A percentile compares a stretch with the other conserved stretches of the same genome.
phyloP scores from a whole-genome alignment of 2,113 vertebrate species.

The human (Homo sapiens) region DNA sequence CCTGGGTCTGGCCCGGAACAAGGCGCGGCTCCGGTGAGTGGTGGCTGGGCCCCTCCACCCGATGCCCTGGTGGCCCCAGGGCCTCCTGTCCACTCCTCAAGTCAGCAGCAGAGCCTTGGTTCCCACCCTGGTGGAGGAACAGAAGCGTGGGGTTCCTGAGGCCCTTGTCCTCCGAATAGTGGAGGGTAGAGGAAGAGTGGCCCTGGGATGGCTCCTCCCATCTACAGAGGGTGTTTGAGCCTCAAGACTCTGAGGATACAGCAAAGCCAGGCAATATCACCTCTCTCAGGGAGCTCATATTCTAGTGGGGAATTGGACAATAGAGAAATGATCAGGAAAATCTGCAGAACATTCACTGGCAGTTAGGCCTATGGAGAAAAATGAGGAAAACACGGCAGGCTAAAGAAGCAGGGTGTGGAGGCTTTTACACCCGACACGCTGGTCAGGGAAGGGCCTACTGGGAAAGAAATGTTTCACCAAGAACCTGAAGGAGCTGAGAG shows the following conservation, averaged over 20 bases:
- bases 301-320: background rate
- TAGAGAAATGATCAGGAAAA: background rate
- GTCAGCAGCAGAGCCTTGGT: background rate
- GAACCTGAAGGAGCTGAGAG: background rate
- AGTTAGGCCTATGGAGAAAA: background rate
- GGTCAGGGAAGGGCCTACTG: background rate
- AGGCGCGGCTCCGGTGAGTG: slow-evolving; percentile 90
- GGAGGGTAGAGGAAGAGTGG: background rate
- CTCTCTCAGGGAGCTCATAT: background rate
- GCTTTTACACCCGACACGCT: background rate
- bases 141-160: background rate
- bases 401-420: background rate
- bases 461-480: background rate
- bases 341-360: background rate
- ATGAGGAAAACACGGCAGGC: background rate
- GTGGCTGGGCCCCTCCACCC: fast-evolving
- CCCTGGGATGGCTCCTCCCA: background rate
- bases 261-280: background rate
- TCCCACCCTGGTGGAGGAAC: background rate
- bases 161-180: background rate
- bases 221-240: background rate
- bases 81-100: fast-evolving
- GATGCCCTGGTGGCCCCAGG: background rate
- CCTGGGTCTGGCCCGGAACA: slow-evolving; percentile 89
- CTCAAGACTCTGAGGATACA: background rate